Evolutionary conservation across 2,113 vertebrate species (phyloP).

Genomic region (Fukomys damarensis): DNA sequence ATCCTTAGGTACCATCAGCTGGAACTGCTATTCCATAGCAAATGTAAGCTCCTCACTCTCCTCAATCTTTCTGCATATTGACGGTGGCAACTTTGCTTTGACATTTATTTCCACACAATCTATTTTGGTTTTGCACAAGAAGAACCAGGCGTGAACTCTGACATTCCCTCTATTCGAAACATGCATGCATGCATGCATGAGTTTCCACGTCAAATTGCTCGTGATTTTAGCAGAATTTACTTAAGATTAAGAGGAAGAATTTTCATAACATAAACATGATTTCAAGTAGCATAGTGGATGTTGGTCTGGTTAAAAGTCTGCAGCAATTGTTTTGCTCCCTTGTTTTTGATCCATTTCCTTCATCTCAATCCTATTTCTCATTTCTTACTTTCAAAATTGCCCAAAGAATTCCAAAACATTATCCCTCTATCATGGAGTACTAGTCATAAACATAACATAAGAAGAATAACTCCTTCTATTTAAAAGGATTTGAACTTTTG

Average conservation of each 20-base stretch:
- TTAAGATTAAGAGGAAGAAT: neutral
- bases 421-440: neutral
- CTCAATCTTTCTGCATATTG: neutral
- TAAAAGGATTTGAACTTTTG: neutral
- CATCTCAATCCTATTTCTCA: neutral
- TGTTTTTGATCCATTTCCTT: neutral
- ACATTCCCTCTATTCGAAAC: neutral
- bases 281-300: neutral
- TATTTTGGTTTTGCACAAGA: neutral
- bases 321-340: neutral
- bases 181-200: neutral
- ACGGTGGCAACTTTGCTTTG: neutral
- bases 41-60: neutral
- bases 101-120: slow-evolving; percentile 12
- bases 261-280: neutral
- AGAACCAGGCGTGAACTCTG: neutral
- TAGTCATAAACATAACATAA: neutral
- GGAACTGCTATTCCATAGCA: neutral
- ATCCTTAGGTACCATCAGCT: neutral
- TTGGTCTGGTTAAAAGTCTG: neutral
- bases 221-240: neutral
- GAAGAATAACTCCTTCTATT: neutral
- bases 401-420: neutral
- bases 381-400: neutral
- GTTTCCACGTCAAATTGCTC: neutral